Base-by-base conservation (phyloP, 2,797 vertebrate genomes). In the Cichlasoma orientale region DNA sequence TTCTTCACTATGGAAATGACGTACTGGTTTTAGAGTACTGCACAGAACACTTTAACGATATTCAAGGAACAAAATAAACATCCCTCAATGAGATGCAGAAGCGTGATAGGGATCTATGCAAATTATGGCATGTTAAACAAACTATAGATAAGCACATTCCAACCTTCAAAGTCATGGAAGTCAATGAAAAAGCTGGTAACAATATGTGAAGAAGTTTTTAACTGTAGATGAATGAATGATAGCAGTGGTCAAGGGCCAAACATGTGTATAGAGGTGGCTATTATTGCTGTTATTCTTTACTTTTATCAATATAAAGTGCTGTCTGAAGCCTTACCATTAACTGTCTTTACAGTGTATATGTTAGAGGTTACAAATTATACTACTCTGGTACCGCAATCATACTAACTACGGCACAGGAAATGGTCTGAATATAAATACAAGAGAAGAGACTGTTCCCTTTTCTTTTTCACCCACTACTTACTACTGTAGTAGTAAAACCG, bases 81-180 rank as follows among this genome's bases (percentile, higher is more conserved):
- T 74, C 38, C 55, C 53, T 84, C 36, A 85, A 55, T 79, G 72
- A 88, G 86, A 92, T 84, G 82, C 85, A 81, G 71, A 72, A 55
- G 63, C 9, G 8, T 29, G 84, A 92, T 90, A 87, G 56, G 52
- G 79, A 91, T 91, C 90, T 90, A 90, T 92, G 90, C 83, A 90
- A 90, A 92, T 88, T 14, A 84, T 12, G 10, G 58, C 14, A 80
- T 75, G 86, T 85, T 84, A 74, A 81, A 92, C 77, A 89, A 86
- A 92, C 90, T 41, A 86, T 70, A 79, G 86, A 92, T 89, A 88
- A 92, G 89, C 75, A 74, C 76, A 87, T 76, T 82, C 69, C 82
- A 85, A 85, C 84, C 82, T 89, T 91, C 87, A 92, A 91, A 91
- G 83, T 89, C 79, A 73, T 68, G 75, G 71, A 83, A 88, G 86